These are phyloP conservation scores for Botia almorhae DNA, from an alignment of 2,797 vertebrate species.

Conservation along the genomic window DNA sequence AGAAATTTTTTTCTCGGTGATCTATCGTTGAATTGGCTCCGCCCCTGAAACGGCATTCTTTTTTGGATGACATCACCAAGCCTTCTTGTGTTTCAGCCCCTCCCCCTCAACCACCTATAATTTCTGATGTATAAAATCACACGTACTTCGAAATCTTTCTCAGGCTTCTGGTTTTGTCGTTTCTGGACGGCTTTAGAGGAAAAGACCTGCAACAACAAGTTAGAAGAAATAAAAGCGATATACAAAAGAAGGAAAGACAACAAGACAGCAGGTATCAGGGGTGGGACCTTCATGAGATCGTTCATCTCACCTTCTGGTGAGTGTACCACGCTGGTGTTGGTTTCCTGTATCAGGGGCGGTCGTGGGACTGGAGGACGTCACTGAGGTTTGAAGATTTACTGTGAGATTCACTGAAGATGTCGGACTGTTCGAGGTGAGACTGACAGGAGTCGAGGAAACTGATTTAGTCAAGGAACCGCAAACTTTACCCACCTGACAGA, in stretches of 20 bases:
- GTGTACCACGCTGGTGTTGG: conserved; percentile 65
- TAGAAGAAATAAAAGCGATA: conserved; percentile 3
- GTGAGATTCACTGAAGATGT: conserved; percentile 33
- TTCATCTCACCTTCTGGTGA: conserved; percentile 74
- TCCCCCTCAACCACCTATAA: too few relatives aligned
- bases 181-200: conserved; percentile 87
- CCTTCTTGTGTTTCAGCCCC: too few relatives aligned
- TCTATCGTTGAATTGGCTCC: too few relatives aligned
- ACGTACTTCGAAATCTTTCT: conserved; percentile 90
- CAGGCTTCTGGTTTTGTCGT: conserved; percentile 87
- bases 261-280: conserved; percentile 20
- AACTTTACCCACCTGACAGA: conserved; percentile 76
- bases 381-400: conserved; percentile 44
- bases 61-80: too few relatives aligned
- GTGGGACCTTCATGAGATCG: background rate
- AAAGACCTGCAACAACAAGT: conserved; percentile 77
- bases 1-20: too few relatives aligned
- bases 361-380: conserved; percentile 40
- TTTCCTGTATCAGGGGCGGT: conserved; percentile 6
- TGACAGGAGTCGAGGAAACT: conserved; percentile 21
- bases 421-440: conserved; percentile 47
- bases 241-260: conserved; percentile 47
- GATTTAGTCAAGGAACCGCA: conserved; percentile 70
- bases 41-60: too few relatives aligned
- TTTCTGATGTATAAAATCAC: background rate